Evolutionary conservation across 2,113 vertebrate species (phyloP).

Genomic region (Canis aureus): DNA sequence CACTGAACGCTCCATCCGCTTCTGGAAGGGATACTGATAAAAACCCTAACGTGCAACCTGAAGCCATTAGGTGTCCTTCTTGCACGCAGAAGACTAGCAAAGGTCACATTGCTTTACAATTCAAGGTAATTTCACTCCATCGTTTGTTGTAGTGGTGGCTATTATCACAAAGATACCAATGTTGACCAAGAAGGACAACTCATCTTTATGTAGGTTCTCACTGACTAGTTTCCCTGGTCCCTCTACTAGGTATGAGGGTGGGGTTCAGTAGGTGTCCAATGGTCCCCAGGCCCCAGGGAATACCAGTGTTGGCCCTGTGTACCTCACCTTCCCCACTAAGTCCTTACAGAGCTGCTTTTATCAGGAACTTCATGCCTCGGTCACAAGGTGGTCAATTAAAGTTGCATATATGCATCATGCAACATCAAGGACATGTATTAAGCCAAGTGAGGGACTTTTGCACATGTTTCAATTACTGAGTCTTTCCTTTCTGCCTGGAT

Average conservation of each 20-base stretch:
- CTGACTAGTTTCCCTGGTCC: neutral
- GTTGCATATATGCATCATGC: neutral
- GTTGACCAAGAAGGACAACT: neutral
- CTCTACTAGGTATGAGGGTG: neutral
- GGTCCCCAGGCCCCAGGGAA: neutral
- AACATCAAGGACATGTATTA: neutral
- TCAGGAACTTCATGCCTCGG: neutral
- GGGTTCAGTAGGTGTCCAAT: fast-evolving
- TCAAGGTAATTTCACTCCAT: neutral
- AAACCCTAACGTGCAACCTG: neutral
- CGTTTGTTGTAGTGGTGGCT: neutral
- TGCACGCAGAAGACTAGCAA: too few species aligned
- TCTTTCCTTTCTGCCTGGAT: neutral
- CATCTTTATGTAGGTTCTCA: neutral
- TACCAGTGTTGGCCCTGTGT: neutral
- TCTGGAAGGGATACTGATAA: neutral
- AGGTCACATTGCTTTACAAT: neutral
- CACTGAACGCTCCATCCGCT: neutral
- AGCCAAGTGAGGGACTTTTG: neutral
- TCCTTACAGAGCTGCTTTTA: neutral
- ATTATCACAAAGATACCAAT: neutral
- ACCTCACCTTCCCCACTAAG: neutral
- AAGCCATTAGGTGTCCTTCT: neutral
- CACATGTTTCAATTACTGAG: neutral
- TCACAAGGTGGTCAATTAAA: neutral